Evolutionary conservation across 2,797 vertebrate genomes (phyloP), one percentile per base, ranked within the genome.

Genomic region (Anguilla pacifica): DNA sequence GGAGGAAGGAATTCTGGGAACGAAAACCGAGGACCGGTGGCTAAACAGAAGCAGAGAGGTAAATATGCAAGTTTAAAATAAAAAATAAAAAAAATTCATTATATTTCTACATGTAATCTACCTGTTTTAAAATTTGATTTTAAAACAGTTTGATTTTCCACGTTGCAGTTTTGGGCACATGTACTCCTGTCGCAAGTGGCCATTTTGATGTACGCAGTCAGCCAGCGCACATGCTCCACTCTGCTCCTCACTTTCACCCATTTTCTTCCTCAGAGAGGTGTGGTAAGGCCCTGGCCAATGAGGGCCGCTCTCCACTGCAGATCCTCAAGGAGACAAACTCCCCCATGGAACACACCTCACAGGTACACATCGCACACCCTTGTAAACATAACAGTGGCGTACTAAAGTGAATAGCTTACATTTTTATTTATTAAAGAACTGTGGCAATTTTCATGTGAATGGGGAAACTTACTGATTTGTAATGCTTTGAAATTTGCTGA

Each of bases 231-330:
- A 67, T 83, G 55, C 61, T 61, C 49, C 1, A 39, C 22, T 6
- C 0, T 43, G 10, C 79, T 17, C 67, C 67, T 87, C 70, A 19
- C 49, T 86, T 39, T 35, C 0, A 46, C 5, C 4, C 57, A 13
- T 57, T 64, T 39, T 83, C 25, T 90, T 22, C 6, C 22, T 53
- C 85, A 88, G 88, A 88, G 84, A 86, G 84, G 85, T 86, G 77
- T 83, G 96, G 93, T 72, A 94, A 92, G 46, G 85, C 67, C 25
- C 86, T 92, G 46, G 79, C 87, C 22, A 89, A 91, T 39, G 95
- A 95, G 51, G 97, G 97, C 3, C 97, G 98, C 59, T 98, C 98
- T 0, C 98, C 98, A 0, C 96, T 99, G 90, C 97, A 98, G 91
- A 87, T 97, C 90, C 96, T 99, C 0, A 97, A 92, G 82, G 97